These are phyloP conservation scores for Tholera decimalis DNA, from an alignment of 2,888 invertebrate species.

Conservation along the genomic window DNA sequence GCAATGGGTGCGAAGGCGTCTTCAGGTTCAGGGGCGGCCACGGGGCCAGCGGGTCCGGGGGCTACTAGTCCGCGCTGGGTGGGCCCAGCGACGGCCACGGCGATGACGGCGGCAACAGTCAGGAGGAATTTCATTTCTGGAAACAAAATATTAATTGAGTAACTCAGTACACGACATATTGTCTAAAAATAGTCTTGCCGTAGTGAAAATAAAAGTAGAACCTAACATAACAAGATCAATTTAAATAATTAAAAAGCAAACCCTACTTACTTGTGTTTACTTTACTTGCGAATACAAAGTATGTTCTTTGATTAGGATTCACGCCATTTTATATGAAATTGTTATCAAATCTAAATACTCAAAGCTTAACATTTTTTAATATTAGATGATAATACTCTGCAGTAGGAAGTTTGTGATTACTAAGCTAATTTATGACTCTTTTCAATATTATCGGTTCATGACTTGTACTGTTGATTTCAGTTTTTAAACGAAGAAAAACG, in stretches of 20 bases:
- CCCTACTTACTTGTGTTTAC: not conserved
- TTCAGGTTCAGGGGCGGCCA: conserved; percentile 36
- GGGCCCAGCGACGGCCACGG: conserved; percentile 57
- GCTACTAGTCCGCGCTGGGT: conserved; percentile 54
- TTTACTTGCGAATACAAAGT: not conserved
- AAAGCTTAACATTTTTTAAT: not conserved
- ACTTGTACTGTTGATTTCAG: too few species aligned
- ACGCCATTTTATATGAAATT: not conserved
- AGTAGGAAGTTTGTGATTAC: not conserved
- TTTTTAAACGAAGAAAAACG: too few species aligned
- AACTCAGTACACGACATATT: too few species aligned
- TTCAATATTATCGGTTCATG: too few species aligned
- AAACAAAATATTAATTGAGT: not conserved
- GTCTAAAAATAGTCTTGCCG: too few species aligned
- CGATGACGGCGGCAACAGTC: conserved; percentile 53
- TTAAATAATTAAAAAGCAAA: too few species aligned
- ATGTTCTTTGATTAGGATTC: conserved; percentile 22
- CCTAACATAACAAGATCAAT: too few species aligned
- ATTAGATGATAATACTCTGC: not conserved
- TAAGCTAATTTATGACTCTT: too few species aligned
- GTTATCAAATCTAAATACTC: not conserved
- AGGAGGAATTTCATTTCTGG: conserved; percentile 61
- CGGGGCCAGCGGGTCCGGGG: conserved; percentile 50
- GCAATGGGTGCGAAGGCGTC: conserved; percentile 50
- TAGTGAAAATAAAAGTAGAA: too few species aligned